Evolutionary conservation across 2,888 invertebrate genomes (phyloP).

Genomic region (Hyalella azteca): DNA sequence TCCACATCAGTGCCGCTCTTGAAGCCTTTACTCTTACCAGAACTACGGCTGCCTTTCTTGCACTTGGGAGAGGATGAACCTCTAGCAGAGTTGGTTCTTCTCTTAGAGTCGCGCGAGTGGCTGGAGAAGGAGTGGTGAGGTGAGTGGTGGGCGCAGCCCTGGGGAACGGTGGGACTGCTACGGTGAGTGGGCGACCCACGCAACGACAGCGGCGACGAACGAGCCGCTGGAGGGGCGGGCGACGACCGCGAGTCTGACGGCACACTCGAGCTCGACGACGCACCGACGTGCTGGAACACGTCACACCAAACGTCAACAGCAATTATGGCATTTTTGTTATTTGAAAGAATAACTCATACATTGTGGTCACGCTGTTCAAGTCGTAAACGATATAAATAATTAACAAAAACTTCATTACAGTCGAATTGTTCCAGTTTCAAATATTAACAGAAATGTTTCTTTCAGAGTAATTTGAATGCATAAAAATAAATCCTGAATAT

Average conservation of each 20-base stretch:
- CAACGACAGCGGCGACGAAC: not conserved
- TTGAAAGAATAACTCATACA: no score
- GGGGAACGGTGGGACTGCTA: constrained; percentile 13
- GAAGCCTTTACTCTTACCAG: constrained; percentile 7
- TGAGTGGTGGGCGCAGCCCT: not conserved
- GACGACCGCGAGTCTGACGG: constrained; percentile 18
- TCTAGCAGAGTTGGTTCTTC: constrained; percentile 51
- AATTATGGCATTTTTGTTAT: constrained; percentile 31
- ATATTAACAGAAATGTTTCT: no score
- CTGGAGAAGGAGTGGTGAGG: not conserved
- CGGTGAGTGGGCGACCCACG: constrained; percentile 8
- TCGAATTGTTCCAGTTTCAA: no score
- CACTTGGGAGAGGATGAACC: constrained; percentile 46
- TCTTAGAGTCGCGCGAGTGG: constrained; percentile 44
- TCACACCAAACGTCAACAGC: no score
- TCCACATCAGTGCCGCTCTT: constrained; percentile 15
- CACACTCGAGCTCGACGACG: constrained; percentile 58
- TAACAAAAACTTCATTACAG: no score
- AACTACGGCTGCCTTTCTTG: constrained; percentile 9
- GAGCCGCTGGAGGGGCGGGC: not conserved
- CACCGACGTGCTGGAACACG: not conserved
- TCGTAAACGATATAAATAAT: no score
- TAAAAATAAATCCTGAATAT: no score
- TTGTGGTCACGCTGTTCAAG: no score
- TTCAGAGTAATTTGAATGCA: no score